Percentiles rank a stretch among this genome's conserved stretches.
phyloP scores from a whole-genome alignment of 2,888 invertebrate species.

The Creontiades dilutus region DNA sequence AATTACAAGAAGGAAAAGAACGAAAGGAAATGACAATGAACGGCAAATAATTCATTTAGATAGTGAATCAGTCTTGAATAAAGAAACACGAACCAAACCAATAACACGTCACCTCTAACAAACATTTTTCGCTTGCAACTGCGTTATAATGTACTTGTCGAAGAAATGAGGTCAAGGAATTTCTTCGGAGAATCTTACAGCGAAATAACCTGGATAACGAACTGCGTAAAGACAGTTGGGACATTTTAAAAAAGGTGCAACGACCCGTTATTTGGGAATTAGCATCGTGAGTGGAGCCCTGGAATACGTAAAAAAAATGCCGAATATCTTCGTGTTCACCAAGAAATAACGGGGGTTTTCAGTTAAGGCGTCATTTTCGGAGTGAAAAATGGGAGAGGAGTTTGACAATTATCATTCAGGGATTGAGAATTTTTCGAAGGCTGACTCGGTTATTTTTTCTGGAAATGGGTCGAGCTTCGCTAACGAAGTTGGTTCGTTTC shows the following conservation, averaged over 20 bases:
- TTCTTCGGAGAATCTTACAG: too few species aligned
- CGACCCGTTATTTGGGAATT: conserved; percentile 7
- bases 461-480: not conserved
- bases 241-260: not conserved
- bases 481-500: not conserved
- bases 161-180: too few species aligned
- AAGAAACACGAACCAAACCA: too few species aligned
- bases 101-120: too few species aligned
- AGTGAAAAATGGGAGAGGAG: not conserved
- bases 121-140: too few species aligned
- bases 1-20: too few species aligned
- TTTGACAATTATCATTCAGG: too few species aligned
- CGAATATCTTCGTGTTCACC: not conserved
- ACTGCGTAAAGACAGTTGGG: not conserved
- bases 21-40: too few species aligned
- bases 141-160: too few species aligned
- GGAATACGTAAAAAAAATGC: not conserved
- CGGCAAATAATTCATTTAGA: too few species aligned
- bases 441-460: not conserved
- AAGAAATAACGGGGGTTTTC: not conserved
- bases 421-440: not conserved
- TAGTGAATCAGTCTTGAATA: too few species aligned
- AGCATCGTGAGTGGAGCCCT: not conserved
- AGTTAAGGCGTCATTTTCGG: not conserved
- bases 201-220: not conserved